Evolutionary conservation across 2,113 vertebrate genomes (phyloP).

Genomic region (Clarias batrachus): DNA sequence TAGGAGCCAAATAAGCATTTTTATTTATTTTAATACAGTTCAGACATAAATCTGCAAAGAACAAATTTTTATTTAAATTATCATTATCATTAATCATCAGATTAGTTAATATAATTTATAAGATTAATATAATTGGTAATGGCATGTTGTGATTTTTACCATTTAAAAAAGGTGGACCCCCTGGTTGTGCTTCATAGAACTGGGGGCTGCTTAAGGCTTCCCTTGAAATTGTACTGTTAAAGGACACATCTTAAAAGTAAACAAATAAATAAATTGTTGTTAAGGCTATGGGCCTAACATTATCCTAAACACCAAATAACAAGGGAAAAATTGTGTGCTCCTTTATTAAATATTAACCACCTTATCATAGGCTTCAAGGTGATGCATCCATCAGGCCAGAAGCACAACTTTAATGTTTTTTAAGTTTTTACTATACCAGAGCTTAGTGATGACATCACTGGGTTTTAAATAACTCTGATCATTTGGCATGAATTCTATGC

Average conservation of each 20-base stretch:
- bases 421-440: not conserved
- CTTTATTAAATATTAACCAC: conserved; percentile 29
- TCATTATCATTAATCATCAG: not conserved
- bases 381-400: not conserved
- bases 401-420: not conserved
- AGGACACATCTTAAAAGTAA: not conserved
- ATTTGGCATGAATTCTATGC: not conserved
- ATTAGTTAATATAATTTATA: not conserved
- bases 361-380: conserved; percentile 24
- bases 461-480: not conserved
- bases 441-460: not conserved
- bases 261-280: not conserved
- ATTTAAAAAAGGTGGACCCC: not conserved
- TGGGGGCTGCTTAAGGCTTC: not conserved
- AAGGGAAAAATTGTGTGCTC: not conserved
- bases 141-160: not conserved
- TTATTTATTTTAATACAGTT: not conserved
- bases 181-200: not conserved
- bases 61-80: not conserved
- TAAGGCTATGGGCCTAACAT: not conserved
- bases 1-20: not conserved
- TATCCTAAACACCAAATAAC: not conserved
- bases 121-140: not conserved
- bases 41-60: not conserved
- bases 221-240: not conserved